These are phyloP conservation scores for Danio aesculapii DNA, from an alignment of 2,797 vertebrate species.

Conservation along the genomic window DNA sequence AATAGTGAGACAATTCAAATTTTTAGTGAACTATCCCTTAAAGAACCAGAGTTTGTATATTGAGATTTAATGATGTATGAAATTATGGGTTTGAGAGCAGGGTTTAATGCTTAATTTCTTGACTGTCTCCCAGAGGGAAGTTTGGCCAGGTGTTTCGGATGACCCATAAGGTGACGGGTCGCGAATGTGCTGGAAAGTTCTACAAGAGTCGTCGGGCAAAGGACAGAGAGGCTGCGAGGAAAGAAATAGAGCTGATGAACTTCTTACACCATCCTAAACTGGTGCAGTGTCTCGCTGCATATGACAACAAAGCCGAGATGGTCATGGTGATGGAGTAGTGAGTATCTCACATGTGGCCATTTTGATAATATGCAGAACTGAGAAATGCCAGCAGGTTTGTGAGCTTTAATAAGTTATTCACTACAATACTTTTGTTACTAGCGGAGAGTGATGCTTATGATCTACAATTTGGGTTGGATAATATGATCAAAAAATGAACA, in stretches of 20 bases:
- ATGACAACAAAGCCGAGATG: conserved; percentile 80
- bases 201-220: conserved; percentile 81
- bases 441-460: too few relatives aligned
- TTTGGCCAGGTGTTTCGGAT: conserved; percentile 87
- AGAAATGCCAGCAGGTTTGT: neutral
- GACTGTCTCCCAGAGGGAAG: conserved; percentile 78
- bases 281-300: conserved; percentile 86
- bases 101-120: neutral
- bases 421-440: neutral
- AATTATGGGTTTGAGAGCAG: neutral
- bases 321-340: conserved; percentile 93
- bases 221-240: conserved; percentile 79
- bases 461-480: too few relatives aligned
- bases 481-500: too few relatives aligned
- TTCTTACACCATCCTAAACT: conserved; percentile 87
- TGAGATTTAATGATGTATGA: neutral
- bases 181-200: conserved; percentile 86
- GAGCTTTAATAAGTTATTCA: neutral
- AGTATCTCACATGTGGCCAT: conserved; percentile 59
- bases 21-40: neutral
- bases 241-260: conserved; percentile 90
- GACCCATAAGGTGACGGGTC: conserved; percentile 80
- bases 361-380: neutral
- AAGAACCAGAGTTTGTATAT: neutral
- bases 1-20: too few relatives aligned